Evolutionary conservation across 1,140 invertebrate genomes (phyloP).

Genomic region (Coelopa frigida): DNA sequence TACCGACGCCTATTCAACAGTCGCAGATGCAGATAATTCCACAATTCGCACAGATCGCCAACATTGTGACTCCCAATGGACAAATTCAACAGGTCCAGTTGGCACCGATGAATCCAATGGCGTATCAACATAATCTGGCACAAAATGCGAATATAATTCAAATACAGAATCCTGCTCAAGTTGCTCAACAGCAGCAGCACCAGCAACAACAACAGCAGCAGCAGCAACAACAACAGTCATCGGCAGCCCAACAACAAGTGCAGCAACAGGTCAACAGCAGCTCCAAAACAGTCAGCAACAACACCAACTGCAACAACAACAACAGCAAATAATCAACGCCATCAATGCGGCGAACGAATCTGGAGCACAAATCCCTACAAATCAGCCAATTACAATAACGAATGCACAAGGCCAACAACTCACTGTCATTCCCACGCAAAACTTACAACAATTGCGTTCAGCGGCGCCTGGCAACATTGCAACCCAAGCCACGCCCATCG

Average conservation of each 20-base stretch:
- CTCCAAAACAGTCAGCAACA: conserved; percentile 26
- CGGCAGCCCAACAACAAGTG: conserved; percentile 24
- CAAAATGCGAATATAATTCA: conserved; percentile 46
- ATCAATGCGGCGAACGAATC: conserved; percentile 29
- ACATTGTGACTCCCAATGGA: conserved; percentile 77
- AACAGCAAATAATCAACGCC: conserved; percentile 35
- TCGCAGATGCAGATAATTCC: conserved; percentile 62
- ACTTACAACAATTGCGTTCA: conserved; percentile 37
- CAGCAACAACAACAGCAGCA: conserved; percentile 24
- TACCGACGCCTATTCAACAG: conserved; percentile 37
- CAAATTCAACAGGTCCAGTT: conserved; percentile 80
- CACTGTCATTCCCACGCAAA: conserved; percentile 62
- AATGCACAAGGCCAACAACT: conserved; percentile 63
- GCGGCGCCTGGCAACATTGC: background rate
- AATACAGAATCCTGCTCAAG: conserved; percentile 29
- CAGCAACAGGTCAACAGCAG: conserved; percentile 26
- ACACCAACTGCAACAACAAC: conserved; percentile 21
- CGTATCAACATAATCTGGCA: conserved; percentile 35
- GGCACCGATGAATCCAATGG: conserved; percentile 47
- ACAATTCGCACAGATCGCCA: conserved; percentile 68
- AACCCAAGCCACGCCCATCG: background rate
- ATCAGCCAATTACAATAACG: conserved; percentile 56
- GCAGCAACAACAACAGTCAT: conserved; percentile 11
- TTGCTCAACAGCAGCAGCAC: conserved; percentile 1
- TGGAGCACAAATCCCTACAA: conserved; percentile 44